Percentiles rank a stretch among this genome's conserved stretches.
These are phyloP conservation scores for Drepanosiphum platanoidis DNA, from an alignment of 2,888 invertebrate genomes.

Conservation along the genomic window DNA sequence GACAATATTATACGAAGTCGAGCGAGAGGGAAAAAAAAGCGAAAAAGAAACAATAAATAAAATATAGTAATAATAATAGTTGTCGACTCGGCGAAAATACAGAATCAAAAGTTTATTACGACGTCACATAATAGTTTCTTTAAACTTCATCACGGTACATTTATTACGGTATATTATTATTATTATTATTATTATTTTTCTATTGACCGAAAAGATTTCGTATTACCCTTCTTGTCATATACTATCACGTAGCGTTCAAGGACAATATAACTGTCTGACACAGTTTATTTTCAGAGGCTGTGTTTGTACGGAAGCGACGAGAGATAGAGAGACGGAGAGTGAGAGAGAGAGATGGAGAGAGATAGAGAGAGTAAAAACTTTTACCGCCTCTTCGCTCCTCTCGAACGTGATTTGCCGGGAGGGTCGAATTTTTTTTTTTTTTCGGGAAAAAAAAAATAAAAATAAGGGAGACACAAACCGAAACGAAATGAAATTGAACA, in stretches of 20 bases:
- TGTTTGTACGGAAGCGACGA: constrained; percentile 36
- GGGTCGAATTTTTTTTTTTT: constrained; percentile 38
- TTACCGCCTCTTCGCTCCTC: neutral
- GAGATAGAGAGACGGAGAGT: too few relatives aligned
- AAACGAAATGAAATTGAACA: constrained; percentile 60
- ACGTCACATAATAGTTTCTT: constrained; percentile 16
- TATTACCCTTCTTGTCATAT: constrained; percentile 30
- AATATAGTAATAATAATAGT: neutral
- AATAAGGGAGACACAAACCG: neutral
- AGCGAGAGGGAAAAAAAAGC: neutral
- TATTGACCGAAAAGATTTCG: constrained; percentile 52
- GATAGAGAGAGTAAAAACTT: neutral
- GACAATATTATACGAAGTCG: neutral
- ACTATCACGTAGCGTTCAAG: constrained; percentile 45
- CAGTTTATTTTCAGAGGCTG: constrained; percentile 43
- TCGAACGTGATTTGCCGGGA: constrained; percentile 49
- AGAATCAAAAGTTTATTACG: constrained; percentile 34
- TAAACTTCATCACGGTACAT: constrained; percentile 31
- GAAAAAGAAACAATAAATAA: neutral
- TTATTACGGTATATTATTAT: constrained; percentile 27
- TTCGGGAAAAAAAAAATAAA: neutral
- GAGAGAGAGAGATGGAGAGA: too few relatives aligned
- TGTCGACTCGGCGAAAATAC: neutral
- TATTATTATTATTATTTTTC: constrained; percentile 17
- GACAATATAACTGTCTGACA: constrained; percentile 57